Base-by-base conservation (phyloP, 2,888 invertebrate genomes). In the Arctia plantaginis region DNA sequence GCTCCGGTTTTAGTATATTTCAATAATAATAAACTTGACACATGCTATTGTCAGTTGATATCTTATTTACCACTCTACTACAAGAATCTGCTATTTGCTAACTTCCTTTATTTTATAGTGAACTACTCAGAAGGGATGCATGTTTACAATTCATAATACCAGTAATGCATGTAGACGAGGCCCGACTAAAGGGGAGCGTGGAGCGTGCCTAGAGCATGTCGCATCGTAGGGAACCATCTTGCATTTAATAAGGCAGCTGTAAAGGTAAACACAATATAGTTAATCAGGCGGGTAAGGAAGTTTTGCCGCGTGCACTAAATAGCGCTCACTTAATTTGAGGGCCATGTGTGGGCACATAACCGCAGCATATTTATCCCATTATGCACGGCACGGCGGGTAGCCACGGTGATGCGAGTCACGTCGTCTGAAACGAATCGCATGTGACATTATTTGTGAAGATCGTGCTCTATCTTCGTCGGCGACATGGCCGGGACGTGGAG, bases 361-460 rank as follows among this genome's bases (percentile, higher is more conserved):
- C 94, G 93, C 94, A 91, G 93, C 94, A 95, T 94, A 95, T 95
- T 95, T 95, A 95, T 94, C 95, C 95, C 95, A 95, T 95, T 95
- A 95, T 95, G 95, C 94, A 93, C 90, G 94, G 94, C 93, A 90
- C 92, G 92, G 88, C 90, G 90, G 90, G 89, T 90, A 89, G 90
- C 91, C 91, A 90, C 92, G 92, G 91, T 87, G 93, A 95, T 95
- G 95, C 95, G 93, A 94, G 95, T 94, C 95, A 95, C 95, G 95
- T 95, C 92, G 90, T 88, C 91, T 90, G 95, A 95, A 95, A 95
- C 95, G 95, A 95, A 95, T 95, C 95, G 95, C 95, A 95, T 95
- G 95, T 95, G 95, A 95, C 95, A 95, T 95, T 95, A 95, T 95
- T 95, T 95, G 95, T 95, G 95, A 95, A 95, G 95, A 95, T 95